Evolutionary conservation across 2,888 invertebrate genomes (phyloP), one percentile per base, ranked within the genome.

Genomic region (Napeogenes inachia): DNA sequence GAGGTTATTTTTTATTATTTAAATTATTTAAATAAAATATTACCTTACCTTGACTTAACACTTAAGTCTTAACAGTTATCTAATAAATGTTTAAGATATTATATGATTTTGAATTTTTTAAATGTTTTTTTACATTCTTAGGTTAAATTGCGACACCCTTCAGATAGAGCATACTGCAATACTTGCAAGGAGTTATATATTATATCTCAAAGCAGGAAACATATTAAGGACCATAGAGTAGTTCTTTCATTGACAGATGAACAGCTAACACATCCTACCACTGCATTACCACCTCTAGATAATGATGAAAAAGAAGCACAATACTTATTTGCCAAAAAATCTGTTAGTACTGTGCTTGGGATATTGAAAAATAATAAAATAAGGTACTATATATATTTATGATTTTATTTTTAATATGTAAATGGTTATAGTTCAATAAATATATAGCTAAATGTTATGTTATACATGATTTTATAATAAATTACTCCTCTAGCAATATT

Each of bases 241-340:
- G 77, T 85, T 10, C 83, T 81, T 42, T 85, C 89, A 33, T 73
- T 95, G 5, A 88, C 90, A 0, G 92, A 93, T 73, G 84, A 93
- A 67, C 87, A 92, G 67, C 80, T 95, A 32, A 73, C 75, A 3
- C 89, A 92, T 70, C 95, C 96, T 0, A 93, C 95, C 0, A 89
- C 91, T 61, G 91, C 96, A 75, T 80, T 98, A 10, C 91, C 91
- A 38, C 93, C 96, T 0, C 76, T 95, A 13, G 93, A 94, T 55
- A 93, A 95, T 83, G 93, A 95, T 57, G 94, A 95, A 70, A 94
- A 93, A 33, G 96, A 97, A 84, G 98, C 98, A 0, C 98, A 98
- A 81, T 98, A 95, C 81, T 92, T 97, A 71, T 98, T 98, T 82
- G 92, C 95, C 2, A 90, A 93, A 67, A 91, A 92, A 66, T 91